phyloP scores from a whole-genome alignment of 2,888 invertebrate genomes.

The Formica aserva region DNA sequence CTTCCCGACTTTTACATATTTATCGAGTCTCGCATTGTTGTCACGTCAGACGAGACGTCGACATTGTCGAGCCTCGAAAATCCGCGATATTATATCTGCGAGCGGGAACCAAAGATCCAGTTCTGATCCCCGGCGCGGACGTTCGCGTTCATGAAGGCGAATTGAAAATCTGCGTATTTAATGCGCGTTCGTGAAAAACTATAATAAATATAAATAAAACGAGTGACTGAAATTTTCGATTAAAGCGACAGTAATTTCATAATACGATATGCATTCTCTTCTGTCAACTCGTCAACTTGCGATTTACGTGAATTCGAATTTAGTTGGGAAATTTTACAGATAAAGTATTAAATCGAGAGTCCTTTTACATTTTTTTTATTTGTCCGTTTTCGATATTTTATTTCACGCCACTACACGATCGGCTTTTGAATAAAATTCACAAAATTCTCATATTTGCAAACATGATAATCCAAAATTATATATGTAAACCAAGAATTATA shows the following conservation, averaged over 20 bases:
- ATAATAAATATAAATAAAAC: not conserved
- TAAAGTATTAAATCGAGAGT: slow-evolving; percentile 37
- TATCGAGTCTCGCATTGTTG: slow-evolving; percentile 80
- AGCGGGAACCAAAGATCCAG: slow-evolving; percentile 35
- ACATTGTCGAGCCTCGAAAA: slow-evolving; percentile 76
- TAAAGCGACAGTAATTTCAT: not conserved
- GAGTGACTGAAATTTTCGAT: slow-evolving; percentile 28
- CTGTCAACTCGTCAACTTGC: slow-evolving; percentile 25
- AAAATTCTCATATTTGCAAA: slow-evolving; percentile 21
- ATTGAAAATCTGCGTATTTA: not conserved
- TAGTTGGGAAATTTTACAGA: slow-evolving; percentile 1
- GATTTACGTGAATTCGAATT: slow-evolving; percentile 38
- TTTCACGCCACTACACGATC: slow-evolving; percentile 3
- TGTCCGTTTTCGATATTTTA: slow-evolving; percentile 31
- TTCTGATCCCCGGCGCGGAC: slow-evolving; percentile 23
- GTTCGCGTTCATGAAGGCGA: not conserved
- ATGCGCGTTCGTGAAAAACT: slow-evolving; percentile 12
- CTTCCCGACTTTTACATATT: slow-evolving; percentile 81
- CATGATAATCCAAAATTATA: not conserved
- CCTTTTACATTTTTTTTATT: slow-evolving; percentile 1
- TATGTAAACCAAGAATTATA: not conserved
- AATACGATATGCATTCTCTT: not conserved
- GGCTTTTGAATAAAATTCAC: slow-evolving; percentile 7
- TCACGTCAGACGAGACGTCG: slow-evolving; percentile 77
- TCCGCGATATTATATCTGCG: slow-evolving; percentile 74